Evolutionary conservation across 2,888 invertebrate genomes (phyloP).

Genomic region (Oegoconia quadripuncta): DNA sequence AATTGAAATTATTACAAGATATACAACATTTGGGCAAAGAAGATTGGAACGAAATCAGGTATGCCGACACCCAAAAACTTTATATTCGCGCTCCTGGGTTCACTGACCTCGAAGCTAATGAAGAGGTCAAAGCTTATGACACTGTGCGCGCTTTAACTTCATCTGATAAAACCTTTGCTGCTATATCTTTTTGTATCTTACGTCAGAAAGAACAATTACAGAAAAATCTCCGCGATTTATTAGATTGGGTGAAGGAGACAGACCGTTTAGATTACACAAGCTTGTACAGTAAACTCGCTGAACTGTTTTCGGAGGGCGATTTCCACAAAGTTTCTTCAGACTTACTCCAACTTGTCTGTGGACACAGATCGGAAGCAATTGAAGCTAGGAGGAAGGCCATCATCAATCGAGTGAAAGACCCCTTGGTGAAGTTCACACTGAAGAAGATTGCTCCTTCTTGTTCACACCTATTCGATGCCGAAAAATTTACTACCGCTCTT

Average conservation of each 20-base stretch:
- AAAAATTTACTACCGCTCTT: slow-evolving; percentile 10
- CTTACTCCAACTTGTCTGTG: slow-evolving; percentile 17
- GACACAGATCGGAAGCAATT: slow-evolving; percentile 15
- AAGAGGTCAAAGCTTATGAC: slow-evolving; percentile 13
- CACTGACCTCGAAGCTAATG: slow-evolving; percentile 14
- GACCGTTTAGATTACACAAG: background rate
- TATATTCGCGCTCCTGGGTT: slow-evolving; percentile 10
- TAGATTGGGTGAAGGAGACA: background rate
- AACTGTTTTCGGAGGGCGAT: slow-evolving; percentile 14
- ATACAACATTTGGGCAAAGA: background rate
- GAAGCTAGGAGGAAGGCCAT: slow-evolving; percentile 9
- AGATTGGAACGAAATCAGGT: background rate
- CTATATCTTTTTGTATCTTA: background rate
- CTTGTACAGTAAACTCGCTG: background rate
- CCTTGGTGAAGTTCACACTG: slow-evolving; percentile 8
- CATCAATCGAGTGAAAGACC: slow-evolving; percentile 5
- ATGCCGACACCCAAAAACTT: slow-evolving; percentile 1
- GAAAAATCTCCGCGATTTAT: background rate
- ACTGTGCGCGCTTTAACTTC: background rate
- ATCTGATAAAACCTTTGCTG: background rate
- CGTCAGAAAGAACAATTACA: background rate
- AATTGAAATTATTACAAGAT: background rate
- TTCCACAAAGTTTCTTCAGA: slow-evolving; percentile 13
- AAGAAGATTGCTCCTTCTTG: slow-evolving; percentile 15
- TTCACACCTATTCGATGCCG: slow-evolving; percentile 10